Percentiles rank a stretch among this genome's conserved stretches.
These are phyloP conservation scores for Melieria omissa DNA, from an alignment of 2,888 invertebrate genomes.

Conservation along the genomic window DNA sequence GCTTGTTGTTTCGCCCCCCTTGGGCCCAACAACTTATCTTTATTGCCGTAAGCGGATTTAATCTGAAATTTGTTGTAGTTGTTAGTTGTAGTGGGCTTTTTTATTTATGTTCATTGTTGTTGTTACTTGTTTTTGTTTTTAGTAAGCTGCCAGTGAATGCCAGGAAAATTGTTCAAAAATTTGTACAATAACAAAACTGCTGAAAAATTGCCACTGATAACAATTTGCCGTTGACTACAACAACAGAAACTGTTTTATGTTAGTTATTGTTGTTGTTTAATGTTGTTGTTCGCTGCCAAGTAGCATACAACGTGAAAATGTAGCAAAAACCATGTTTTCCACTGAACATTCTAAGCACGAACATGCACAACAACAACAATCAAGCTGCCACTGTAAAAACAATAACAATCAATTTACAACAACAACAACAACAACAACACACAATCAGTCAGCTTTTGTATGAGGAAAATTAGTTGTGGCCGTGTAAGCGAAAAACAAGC, in stretches of 20 bases:
- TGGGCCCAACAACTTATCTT: conserved; percentile 42
- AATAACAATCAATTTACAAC: neutral
- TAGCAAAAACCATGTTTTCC: neutral
- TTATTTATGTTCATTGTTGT: neutral
- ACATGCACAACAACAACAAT: conserved; percentile 10
- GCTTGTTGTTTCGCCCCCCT: neutral
- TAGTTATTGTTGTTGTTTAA: neutral
- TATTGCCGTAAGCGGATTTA: conserved; percentile 50
- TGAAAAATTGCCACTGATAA: conserved; percentile 38
- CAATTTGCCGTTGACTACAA: neutral
- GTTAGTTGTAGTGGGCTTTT: conserved; percentile 17
- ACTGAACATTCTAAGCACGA: conserved; percentile 20
- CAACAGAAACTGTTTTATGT: neutral
- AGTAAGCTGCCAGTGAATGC: too few species aligned
- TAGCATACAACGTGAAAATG: too few species aligned
- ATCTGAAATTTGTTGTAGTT: conserved; percentile 43
- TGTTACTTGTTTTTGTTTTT: too few species aligned
- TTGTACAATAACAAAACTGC: conserved; percentile 36
- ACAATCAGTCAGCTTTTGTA: too few species aligned
- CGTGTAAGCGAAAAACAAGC: conserved; percentile 2
- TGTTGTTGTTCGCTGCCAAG: neutral
- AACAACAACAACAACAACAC: too few species aligned
- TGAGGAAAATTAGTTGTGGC: too few species aligned
- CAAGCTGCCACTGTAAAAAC: neutral
- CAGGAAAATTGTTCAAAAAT: too few species aligned